phyloP scores from a whole-genome alignment of 2,888 invertebrate genomes.

The Drosophila nr. fundita region DNA sequence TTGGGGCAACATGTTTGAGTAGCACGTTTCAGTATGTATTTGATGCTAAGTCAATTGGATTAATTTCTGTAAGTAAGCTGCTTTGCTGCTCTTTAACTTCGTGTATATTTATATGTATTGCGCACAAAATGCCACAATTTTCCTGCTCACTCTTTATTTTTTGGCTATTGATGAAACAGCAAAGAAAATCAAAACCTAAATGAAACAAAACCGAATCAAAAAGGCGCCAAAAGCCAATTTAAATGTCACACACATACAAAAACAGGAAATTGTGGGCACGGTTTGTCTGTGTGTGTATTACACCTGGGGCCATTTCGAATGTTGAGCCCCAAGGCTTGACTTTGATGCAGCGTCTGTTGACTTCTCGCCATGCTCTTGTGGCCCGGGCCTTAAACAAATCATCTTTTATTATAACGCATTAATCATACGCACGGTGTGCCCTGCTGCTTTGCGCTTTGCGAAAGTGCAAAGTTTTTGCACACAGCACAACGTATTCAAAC shows the following conservation, averaged over 20 bases:
- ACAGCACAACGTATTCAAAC: constrained; percentile 19
- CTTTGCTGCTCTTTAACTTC: constrained; percentile 10
- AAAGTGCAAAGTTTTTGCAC: constrained; percentile 67
- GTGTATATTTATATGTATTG: constrained; percentile 57
- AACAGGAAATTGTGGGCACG: constrained; percentile 35
- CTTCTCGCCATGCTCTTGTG: constrained; percentile 60
- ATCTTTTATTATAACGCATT: constrained; percentile 78
- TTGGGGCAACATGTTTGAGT: background rate
- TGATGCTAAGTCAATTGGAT: constrained; percentile 20
- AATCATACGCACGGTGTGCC: constrained; percentile 69
- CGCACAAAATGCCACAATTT: constrained; percentile 44
- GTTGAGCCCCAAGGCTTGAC: constrained; percentile 41
- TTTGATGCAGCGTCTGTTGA: constrained; percentile 71
- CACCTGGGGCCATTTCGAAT: constrained; percentile 53
- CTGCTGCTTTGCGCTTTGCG: constrained; percentile 29
- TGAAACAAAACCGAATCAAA: constrained; percentile 23
- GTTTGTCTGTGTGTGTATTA: constrained; percentile 28
- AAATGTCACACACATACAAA: constrained; percentile 59
- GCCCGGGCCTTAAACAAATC: constrained; percentile 67
- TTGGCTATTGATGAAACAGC: constrained; percentile 40
- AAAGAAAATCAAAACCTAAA: constrained; percentile 17
- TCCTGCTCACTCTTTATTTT: constrained; percentile 10
- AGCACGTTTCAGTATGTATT: background rate
- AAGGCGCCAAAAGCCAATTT: constrained; percentile 66
- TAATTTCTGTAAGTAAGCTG: constrained; percentile 21